Evolutionary conservation across 2,797 vertebrate genomes (phyloP).

Genomic region (Sebastiscus tertius): DNA sequence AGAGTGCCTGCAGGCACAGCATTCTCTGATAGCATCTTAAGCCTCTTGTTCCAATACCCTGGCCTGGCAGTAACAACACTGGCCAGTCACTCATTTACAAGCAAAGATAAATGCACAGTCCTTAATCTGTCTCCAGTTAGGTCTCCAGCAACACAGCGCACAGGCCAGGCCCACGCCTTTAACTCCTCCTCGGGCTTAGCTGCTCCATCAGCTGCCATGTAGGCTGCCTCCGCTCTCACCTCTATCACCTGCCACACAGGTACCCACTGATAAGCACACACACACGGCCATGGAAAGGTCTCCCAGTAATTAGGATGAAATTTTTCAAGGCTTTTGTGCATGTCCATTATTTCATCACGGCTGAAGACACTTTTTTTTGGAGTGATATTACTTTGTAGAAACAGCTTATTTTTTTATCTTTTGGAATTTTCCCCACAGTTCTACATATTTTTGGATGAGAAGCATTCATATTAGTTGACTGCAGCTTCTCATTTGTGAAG

Average conservation of each 20-base stretch:
- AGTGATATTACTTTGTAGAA: neutral
- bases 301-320: conserved; percentile 63
- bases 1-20: conserved; percentile 82
- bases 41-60: conserved; percentile 87
- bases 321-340: conserved; percentile 37
- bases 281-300: conserved; percentile 30
- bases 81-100: conserved; percentile 87
- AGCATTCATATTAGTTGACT: neutral
- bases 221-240: conserved; percentile 59
- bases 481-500: no score
- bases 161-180: conserved; percentile 60
- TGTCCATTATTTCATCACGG: conserved; percentile 32
- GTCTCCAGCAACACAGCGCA: conserved; percentile 60
- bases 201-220: conserved; percentile 64
- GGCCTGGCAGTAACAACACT: conserved; percentile 81
- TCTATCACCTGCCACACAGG: conserved; percentile 78
- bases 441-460: neutral
- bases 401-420: neutral
- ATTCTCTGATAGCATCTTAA: conserved; percentile 85
- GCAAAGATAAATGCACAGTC: conserved; percentile 83
- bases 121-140: conserved; percentile 83
- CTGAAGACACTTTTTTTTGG: neutral
- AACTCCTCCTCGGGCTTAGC: conserved; percentile 72
- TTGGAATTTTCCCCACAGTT: neutral
- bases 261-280: conserved; percentile 64